Percentiles rank a stretch among this genome's conserved stretches.
Conservation (phyloP, 2,113 vertebrate genomes). For the Fulica atra region DNA sequence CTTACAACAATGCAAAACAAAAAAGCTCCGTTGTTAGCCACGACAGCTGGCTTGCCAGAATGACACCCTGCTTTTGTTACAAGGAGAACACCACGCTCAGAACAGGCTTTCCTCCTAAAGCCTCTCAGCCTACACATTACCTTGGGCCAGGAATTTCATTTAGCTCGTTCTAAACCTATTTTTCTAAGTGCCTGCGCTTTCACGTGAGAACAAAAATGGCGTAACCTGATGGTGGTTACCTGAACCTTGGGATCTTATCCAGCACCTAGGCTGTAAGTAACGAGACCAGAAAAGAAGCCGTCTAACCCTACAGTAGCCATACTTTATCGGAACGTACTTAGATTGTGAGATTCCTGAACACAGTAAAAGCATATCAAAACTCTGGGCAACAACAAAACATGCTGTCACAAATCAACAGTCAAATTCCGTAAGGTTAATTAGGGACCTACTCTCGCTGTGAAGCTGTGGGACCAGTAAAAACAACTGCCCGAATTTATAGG, state of each 20-base stretch:
- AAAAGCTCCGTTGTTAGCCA: too few relatives aligned
- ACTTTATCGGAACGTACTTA: background rate
- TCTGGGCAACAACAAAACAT: background rate
- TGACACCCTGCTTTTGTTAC: too few relatives aligned
- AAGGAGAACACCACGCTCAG: too few relatives aligned
- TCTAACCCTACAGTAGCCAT: background rate
- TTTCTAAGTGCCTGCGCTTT: background rate
- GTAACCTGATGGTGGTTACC: background rate
- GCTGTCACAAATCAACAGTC: background rate
- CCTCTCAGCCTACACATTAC: background rate
- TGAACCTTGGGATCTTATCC: background rate
- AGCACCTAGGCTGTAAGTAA: background rate
- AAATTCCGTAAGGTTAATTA: background rate
- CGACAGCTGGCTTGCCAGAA: too few relatives aligned
- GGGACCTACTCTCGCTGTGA: background rate
- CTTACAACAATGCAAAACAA: too few relatives aligned
- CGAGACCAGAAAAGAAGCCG: background rate
- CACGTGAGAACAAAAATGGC: background rate
- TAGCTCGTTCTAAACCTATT: background rate
- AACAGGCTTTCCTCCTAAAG: background rate
- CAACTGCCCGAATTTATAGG: constrained; percentile 43
- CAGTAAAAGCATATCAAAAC: background rate
- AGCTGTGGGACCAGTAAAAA: constrained; percentile 40
- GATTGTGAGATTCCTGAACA: background rate
- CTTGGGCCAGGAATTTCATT: background rate